Evolutionary conservation across 2,888 invertebrate genomes (phyloP), one percentile per base, ranked within the genome.

Genomic region (Nysson spinosus): DNA sequence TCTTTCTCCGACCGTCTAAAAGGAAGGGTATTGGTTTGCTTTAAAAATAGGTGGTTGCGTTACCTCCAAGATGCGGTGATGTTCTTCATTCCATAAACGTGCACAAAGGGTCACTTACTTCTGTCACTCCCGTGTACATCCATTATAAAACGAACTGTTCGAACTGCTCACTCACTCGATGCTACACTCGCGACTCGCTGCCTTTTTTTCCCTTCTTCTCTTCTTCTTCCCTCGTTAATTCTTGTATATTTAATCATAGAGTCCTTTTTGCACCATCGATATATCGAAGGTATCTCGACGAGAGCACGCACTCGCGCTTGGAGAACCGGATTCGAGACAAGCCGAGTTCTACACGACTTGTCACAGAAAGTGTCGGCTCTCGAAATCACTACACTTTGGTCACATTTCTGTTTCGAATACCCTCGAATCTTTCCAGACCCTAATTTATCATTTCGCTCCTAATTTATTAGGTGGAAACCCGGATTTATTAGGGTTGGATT

Each of bases 141-240:
- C 65, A 54, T 20, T 24, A 49, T 46, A 42, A 32, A 42, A 1
- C 34, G 34, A 34, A n/a, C n/a, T n/a, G 49, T 35, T 55, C 65
- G 52, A 72, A 70, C 69, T 74, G 69, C 69, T 80, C 79, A 78
- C 76, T 80, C 79, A 77, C 78, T 78, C 57, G 24, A 64, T 51
- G 30, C 69, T 58, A 58, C 72, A 75, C 74, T 78, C 72, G 55
- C 72, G 72, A 42, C 58, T 58, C 75, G 65, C 62, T 74, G n/a
- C n/a, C n/a, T 62, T 44, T 19, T n/a, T 40, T 34, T 5, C 30
- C 50, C 4, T 12, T 16, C 17, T 14, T 46, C 49, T n/a, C n/a
- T n/a, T n/a, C n/a, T n/a, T n/a, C n/a, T n/a, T n/a, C n/a, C n/a
- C n/a, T n/a, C n/a, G n/a, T n/a, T n/a, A n/a, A n/a, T n/a, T n/a